Base-by-base conservation (phyloP, 2,888 invertebrate species). In the Troilus luridus region DNA sequence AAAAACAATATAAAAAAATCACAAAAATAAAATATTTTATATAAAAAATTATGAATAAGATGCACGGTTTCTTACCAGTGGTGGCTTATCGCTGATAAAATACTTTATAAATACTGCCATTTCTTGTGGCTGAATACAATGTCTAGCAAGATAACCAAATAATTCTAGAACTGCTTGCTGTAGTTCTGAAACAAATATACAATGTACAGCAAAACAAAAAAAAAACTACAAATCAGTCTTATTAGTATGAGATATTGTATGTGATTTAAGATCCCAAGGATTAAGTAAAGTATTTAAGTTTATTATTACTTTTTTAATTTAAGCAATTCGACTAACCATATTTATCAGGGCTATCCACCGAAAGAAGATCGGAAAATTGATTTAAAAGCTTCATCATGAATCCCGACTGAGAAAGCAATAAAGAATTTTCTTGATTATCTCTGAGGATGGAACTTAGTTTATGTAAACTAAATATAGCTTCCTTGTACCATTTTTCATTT, bases 91-190 rank as follows among this genome's bases (percentile, higher is more conserved):
- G 21, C 94, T 94, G 92, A 96, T 95, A 93, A 96, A 95, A 92
- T 96, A 95, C 56, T 95, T 94, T 91, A 97, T 94, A 93, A 96
- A 96, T 21, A 95, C 94, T 11, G 95, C 95, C 92, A 97, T 94
- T 93, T 96, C 96, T 12, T 94, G 93, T 2, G 95, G 94, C 89
- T 94, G 94, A 91, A 96, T 94, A 92, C 95, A 95, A 92, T 95
- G 95, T 17, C 95, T 94, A 0, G 95, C 95, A 92, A 96, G 93
- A 91, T 95, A 93, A 3, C 94, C 94, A 77, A 97, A 95, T 89
- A 97, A 95, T 93, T 96, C 96, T 81, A 97, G 94, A 90, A 96
- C 95, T 88, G 96, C 95, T 93, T 95, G 95, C 93, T 96, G 97
- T 24, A 97, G 94, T 92, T 96, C 97, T 96, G 94, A 90, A 93